These are phyloP conservation scores for Melitaea athalia DNA, from an alignment of 2,888 invertebrate genomes.

Conservation along the genomic window DNA sequence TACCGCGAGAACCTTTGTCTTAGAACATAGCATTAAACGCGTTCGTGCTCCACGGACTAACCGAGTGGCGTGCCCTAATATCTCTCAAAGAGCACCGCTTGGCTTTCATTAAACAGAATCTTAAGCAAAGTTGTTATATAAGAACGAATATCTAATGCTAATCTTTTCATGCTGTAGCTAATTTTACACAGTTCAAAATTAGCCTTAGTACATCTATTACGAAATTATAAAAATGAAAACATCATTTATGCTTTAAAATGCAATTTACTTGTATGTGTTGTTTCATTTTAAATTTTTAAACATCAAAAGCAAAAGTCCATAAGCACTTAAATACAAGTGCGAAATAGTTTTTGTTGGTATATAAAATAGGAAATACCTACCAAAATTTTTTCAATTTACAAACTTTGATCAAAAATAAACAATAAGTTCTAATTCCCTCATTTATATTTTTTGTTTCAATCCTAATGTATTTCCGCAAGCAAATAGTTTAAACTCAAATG, in stretches of 20 bases:
- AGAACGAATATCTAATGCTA: constrained; percentile 21
- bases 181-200: background rate
- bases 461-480: too few species aligned
- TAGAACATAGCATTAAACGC: constrained; percentile 51
- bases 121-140: constrained; percentile 30
- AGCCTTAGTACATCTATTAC: too few species aligned
- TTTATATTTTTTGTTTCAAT: background rate
- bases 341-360: too few species aligned
- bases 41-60: constrained; percentile 66
- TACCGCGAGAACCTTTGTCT: constrained; percentile 35
- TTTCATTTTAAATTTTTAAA: too few species aligned
- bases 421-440: too few species aligned
- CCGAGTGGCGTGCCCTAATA: constrained; percentile 66
- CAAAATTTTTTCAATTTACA: background rate
- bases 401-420: background rate
- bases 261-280: too few species aligned
- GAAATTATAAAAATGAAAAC: too few species aligned
- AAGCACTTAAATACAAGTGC: too few species aligned
- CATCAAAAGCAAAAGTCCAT: too few species aligned
- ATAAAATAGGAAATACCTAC: background rate
- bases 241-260: too few species aligned
- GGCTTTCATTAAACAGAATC: constrained; percentile 43
- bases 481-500: too few species aligned
- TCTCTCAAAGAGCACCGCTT: constrained; percentile 49
- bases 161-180: background rate